Evolutionary conservation across 2,888 invertebrate genomes (phyloP).

Genomic region (Leptopilina drosophilae): DNA sequence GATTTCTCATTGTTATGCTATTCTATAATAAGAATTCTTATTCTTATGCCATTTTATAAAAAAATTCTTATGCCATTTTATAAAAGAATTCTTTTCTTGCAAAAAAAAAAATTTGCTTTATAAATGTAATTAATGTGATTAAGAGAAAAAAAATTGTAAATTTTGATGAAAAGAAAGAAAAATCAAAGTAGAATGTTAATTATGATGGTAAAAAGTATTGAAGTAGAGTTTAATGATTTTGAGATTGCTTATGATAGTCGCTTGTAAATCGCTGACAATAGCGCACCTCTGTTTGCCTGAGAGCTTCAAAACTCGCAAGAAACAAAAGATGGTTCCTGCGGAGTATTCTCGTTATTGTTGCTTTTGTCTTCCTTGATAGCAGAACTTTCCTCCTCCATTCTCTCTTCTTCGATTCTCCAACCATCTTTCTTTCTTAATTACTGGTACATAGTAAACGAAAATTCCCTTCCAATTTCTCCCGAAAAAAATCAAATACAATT

Average conservation of each 20-base stretch:
- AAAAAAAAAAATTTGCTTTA: too few relatives aligned
- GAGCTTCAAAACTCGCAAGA: conserved; percentile 43
- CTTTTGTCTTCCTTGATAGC: conserved; percentile 55
- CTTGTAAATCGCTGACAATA: conserved; percentile 62
- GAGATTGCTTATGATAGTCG: conserved; percentile 60
- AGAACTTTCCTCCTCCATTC: conserved; percentile 37
- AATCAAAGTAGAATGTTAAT: not conserved
- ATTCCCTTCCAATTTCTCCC: not conserved
- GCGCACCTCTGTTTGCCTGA: conserved; percentile 46
- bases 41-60: too few relatives aligned
- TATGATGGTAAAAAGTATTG: not conserved
- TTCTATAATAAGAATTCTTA: too few relatives aligned
- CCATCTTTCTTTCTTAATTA: conserved; percentile 10
- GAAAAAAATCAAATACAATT: conserved; percentile 45
- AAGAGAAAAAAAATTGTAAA: not conserved
- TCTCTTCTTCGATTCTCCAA: not conserved
- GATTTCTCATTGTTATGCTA: too few relatives aligned
- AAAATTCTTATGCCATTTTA: too few relatives aligned
- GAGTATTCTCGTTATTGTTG: conserved; percentile 55
- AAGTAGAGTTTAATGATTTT: conserved; percentile 30
- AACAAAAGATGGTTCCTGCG: conserved; percentile 43
- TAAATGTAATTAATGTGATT: too few relatives aligned
- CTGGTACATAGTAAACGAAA: not conserved
- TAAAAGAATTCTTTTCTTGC: too few relatives aligned
- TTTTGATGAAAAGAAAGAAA: not conserved